Evolutionary conservation across 2,797 vertebrate species (phyloP).

Genomic region (Lycodopsis pacificus): DNA sequence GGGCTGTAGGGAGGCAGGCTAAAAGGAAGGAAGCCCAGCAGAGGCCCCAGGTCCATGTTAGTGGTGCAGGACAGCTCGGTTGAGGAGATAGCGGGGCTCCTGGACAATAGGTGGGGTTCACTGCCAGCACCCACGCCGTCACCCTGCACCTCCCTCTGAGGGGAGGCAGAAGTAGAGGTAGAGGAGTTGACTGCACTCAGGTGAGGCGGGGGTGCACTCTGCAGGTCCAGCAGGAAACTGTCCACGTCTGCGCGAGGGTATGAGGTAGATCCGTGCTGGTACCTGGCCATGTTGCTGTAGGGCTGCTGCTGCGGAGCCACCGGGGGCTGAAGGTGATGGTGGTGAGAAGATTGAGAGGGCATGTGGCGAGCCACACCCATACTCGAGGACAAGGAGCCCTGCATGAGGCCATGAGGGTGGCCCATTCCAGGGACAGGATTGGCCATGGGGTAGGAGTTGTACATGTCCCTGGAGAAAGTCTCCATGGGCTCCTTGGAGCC

Average conservation of each 20-base stretch:
- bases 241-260: slow-evolving; percentile 96
- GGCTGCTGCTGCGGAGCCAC: slow-evolving; percentile 77
- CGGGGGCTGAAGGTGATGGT: slow-evolving; percentile 81
- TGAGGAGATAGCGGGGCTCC: slow-evolving; percentile 89
- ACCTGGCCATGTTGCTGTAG: slow-evolving; percentile 88
- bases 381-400: slow-evolving; percentile 86
- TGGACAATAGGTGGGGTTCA: slow-evolving; percentile 87
- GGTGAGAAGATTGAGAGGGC: slow-evolving; percentile 85
- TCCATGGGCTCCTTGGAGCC: slow-evolving; percentile 86
- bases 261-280: slow-evolving; percentile 97
- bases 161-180: slow-evolving; percentile 86
- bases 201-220: slow-evolving; percentile 89
- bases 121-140: slow-evolving; percentile 72
- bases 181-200: slow-evolving; percentile 85
- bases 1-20: slow-evolving; percentile 93
- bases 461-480: slow-evolving; percentile 91
- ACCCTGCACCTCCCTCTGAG: slow-evolving; percentile 84
- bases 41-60: slow-evolving; percentile 96
- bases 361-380: slow-evolving; percentile 92
- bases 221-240: slow-evolving; percentile 95
- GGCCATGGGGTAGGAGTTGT: slow-evolving; percentile 89
- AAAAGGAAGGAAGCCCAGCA: slow-evolving; percentile 94
- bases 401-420: slow-evolving; percentile 88
- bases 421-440: slow-evolving; percentile 88
- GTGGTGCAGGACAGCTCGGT: slow-evolving; percentile 93